Percentiles rank a stretch among this genome's conserved stretches.
These are phyloP conservation scores for Diuraphis noxia DNA, from an alignment of 1,140 invertebrate genomes.

Conservation along the genomic window DNA sequence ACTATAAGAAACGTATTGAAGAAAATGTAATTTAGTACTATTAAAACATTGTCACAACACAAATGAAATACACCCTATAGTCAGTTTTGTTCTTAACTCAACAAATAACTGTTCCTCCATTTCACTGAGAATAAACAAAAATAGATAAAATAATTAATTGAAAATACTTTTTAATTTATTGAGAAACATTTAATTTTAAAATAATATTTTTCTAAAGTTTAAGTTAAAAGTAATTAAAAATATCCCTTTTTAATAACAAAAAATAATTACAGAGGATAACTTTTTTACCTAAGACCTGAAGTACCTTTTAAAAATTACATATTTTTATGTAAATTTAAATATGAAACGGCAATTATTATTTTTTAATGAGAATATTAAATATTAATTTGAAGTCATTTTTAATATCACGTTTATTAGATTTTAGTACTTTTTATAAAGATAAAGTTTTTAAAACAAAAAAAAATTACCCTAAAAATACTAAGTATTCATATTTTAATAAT, in stretches of 20 bases:
- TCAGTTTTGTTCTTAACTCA: background rate
- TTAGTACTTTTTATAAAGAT: background rate
- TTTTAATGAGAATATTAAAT: conserved; percentile 11
- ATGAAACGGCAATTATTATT: background rate
- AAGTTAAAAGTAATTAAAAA: background rate
- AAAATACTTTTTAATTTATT: background rate
- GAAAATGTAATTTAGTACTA: background rate
- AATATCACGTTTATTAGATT: background rate
- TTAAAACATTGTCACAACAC: too few species aligned
- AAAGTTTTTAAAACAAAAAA: background rate
- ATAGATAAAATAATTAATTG: background rate
- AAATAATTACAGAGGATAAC: background rate
- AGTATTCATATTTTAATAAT: background rate
- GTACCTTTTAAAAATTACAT: background rate
- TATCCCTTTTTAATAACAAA: background rate
- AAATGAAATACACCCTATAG: background rate
- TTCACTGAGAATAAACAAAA: background rate
- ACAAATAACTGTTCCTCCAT: background rate
- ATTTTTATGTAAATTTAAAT: background rate
- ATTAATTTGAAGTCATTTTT: background rate
- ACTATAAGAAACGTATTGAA: background rate
- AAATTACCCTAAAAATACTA: background rate
- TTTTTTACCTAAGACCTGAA: background rate
- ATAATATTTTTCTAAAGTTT: background rate
- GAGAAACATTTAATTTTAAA: background rate